Conservation (phyloP, 2,113 vertebrate genomes). For the Hypocryptadius cinnamomeus region DNA sequence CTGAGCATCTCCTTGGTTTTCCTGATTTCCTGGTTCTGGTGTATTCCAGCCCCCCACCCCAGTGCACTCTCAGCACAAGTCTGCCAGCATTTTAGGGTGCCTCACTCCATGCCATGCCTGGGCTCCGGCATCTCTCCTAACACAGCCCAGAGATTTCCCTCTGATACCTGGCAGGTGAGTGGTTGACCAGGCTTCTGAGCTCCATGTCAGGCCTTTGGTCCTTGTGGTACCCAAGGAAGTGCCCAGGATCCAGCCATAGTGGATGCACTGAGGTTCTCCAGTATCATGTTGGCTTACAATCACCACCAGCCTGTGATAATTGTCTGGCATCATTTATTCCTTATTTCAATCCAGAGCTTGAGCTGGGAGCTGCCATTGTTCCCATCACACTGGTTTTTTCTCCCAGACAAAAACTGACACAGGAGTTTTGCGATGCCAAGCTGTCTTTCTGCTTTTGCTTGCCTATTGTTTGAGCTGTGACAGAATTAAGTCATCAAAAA, state of each 20-base stretch:
- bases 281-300: neutral
- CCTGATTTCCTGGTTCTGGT: neutral
- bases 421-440: neutral
- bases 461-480: neutral
- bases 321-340: neutral
- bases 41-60: neutral
- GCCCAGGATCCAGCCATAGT: neutral
- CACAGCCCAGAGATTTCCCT: neutral
- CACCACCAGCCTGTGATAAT: neutral
- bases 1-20: neutral
- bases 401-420: neutral
- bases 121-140: neutral
- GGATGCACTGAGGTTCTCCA: neutral
- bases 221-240: accelerated
- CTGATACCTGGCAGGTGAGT: accelerated
- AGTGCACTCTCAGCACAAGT: neutral
- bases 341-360: neutral
- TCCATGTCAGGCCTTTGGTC: neutral
- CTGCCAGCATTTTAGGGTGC: neutral
- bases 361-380: neutral
- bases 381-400: neutral
- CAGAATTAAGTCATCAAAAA: neutral
- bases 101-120: accelerated
- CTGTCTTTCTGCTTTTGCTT: neutral
- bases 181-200: neutral